Percentiles rank a stretch among this genome's conserved stretches.
phyloP scores from a whole-genome alignment of 2,113 vertebrate species.

The Podocnemis expansa region DNA sequence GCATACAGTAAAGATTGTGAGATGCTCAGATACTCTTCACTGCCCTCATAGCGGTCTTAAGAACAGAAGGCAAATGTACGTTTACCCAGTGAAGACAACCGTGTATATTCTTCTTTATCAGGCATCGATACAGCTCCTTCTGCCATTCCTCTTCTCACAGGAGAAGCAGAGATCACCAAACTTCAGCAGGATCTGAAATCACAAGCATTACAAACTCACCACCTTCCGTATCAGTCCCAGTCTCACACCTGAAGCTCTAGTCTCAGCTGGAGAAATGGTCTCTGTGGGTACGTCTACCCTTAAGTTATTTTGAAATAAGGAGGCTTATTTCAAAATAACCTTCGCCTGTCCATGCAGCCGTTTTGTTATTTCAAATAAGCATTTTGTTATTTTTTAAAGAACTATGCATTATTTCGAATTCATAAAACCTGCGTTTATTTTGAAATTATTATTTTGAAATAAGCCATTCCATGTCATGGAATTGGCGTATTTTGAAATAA shows the following conservation, averaged over 20 bases:
- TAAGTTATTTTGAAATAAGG: no score
- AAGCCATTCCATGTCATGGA: no score
- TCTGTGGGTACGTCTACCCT: background rate
- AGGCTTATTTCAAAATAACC: no score
- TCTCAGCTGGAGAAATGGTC: background rate
- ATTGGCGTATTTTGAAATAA: no score
- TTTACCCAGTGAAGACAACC: background rate
- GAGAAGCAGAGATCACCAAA: background rate
- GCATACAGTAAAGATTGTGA: background rate
- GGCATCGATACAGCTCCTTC: background rate
- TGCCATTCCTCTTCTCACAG: background rate
- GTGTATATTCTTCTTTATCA: background rate
- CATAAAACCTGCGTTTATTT: no score
- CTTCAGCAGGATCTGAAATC: background rate
- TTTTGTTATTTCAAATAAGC: no score
- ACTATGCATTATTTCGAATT: no score
- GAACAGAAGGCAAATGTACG: background rate
- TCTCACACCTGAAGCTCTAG: background rate
- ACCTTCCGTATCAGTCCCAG: background rate
- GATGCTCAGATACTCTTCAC: background rate
- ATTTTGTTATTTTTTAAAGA: no score
- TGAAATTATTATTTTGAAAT: no score
- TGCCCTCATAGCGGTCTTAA: background rate
- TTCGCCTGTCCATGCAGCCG: no score
- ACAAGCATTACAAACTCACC: background rate